phyloP scores from a whole-genome alignment of 2,797 vertebrate species.

The Microctenopoma lineatum region DNA sequence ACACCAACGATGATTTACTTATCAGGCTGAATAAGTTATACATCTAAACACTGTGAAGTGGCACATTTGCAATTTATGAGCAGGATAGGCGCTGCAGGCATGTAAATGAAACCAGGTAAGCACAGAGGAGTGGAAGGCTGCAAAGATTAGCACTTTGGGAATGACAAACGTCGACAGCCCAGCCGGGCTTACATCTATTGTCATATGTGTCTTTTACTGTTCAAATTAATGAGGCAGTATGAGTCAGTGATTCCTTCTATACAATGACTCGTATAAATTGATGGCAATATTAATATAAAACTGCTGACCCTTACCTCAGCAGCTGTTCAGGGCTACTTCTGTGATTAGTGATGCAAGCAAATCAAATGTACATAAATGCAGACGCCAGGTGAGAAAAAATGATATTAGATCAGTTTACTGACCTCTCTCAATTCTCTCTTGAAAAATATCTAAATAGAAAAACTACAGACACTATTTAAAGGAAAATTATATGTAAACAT shows the following conservation, averaged over 20 bases:
- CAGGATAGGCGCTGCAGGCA: conserved; percentile 31
- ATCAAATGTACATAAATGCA: not conserved
- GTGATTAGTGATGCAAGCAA: conserved; percentile 7
- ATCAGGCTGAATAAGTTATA: conserved; percentile 40
- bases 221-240: conserved; percentile 26
- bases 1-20: conserved; percentile 47
- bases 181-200: conserved; percentile 4
- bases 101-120: conserved; percentile 44
- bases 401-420: no score
- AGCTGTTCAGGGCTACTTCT: conserved; percentile 12
- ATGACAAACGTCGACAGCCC: conserved; percentile 12
- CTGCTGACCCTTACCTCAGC: conserved; percentile 13
- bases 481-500: no score
- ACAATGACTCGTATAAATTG: conserved; percentile 15
- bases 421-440: no score
- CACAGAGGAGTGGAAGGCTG: conserved; percentile 26
- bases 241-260: conserved; percentile 14
- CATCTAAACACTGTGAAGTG: conserved; percentile 38
- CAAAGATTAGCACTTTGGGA: not conserved
- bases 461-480: no score
- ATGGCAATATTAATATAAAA: conserved; percentile 17
- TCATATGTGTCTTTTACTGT: conserved; percentile 1
- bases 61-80: conserved; percentile 56
- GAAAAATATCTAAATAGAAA: no score
- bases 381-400: not conserved